phyloP scores from a whole-genome alignment of 2,113 vertebrate species.

The Hypanus sabinus region DNA sequence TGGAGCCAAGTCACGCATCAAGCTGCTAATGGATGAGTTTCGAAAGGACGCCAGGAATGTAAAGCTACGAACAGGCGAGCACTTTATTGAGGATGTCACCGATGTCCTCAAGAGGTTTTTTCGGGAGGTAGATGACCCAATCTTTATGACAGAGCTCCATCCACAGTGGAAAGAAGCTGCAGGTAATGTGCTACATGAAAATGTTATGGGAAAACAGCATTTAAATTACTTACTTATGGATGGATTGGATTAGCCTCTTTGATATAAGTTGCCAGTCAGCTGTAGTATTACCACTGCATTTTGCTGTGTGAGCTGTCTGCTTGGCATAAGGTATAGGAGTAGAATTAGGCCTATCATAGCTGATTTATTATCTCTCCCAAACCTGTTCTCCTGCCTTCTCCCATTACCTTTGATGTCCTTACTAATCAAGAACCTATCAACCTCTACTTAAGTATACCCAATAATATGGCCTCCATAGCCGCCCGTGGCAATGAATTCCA shows the following conservation, averaged over 20 bases:
- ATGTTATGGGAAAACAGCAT: background rate
- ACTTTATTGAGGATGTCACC: slow-evolving; percentile 94
- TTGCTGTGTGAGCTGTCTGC: background rate
- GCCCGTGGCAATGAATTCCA: too few relatives aligned
- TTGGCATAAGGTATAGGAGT: too few relatives aligned
- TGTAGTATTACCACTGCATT: too few relatives aligned
- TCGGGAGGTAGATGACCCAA: slow-evolving; percentile 82
- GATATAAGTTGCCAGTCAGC: background rate
- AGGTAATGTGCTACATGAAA: slow-evolving; percentile 57
- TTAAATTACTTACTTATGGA: background rate
- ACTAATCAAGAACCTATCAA: too few relatives aligned
- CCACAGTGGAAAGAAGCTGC: slow-evolving; percentile 84
- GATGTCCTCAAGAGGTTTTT: slow-evolving; percentile 96
- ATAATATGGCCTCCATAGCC: too few relatives aligned
- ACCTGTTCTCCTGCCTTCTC: too few relatives aligned
- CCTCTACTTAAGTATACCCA: too few relatives aligned
- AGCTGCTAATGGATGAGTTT: slow-evolving; percentile 89
- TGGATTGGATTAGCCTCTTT: background rate
- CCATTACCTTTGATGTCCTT: too few relatives aligned
- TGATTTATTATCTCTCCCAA: too few relatives aligned
- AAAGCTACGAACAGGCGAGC: slow-evolving; percentile 83
- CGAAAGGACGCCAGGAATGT: slow-evolving; percentile 85
- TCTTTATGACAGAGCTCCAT: slow-evolving; percentile 82
- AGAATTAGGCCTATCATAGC: too few relatives aligned
- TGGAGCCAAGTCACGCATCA: slow-evolving; percentile 84